phyloP scores from a whole-genome alignment of 2,797 vertebrate species.

The Amazona ochrocephala region DNA sequence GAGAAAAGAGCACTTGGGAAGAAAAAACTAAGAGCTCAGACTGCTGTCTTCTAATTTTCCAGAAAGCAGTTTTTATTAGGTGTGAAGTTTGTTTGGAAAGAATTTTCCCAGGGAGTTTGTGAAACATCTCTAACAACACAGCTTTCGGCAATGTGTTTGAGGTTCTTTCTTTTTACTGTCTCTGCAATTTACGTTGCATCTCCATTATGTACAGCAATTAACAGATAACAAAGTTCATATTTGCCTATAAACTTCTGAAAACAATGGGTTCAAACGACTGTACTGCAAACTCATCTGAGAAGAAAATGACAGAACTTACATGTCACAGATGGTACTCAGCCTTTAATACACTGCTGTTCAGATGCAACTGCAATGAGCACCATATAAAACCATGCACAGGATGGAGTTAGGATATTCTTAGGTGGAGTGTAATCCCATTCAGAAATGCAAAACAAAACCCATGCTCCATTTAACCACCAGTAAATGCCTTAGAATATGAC shows the following conservation, averaged over 20 bases:
- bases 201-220: background rate
- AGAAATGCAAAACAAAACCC: constrained; percentile 1
- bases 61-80: background rate
- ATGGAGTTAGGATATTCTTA: background rate
- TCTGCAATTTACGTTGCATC: background rate
- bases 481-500: background rate
- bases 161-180: background rate
- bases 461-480: background rate
- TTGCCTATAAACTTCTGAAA: constrained; percentile 1
- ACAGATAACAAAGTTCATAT: background rate
- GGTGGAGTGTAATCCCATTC: background rate
- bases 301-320: background rate
- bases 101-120: background rate
- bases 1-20: background rate
- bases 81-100: background rate
- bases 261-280: background rate
- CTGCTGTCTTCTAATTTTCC: background rate
- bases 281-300: background rate
- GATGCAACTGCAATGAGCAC: background rate
- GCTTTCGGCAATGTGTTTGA: background rate
- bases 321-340: background rate
- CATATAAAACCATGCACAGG: background rate
- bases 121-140: background rate
- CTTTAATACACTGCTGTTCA: background rate
- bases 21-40: background rate